Base-by-base conservation (phyloP, 2,888 invertebrate species). In the Mythimna lalbum region DNA sequence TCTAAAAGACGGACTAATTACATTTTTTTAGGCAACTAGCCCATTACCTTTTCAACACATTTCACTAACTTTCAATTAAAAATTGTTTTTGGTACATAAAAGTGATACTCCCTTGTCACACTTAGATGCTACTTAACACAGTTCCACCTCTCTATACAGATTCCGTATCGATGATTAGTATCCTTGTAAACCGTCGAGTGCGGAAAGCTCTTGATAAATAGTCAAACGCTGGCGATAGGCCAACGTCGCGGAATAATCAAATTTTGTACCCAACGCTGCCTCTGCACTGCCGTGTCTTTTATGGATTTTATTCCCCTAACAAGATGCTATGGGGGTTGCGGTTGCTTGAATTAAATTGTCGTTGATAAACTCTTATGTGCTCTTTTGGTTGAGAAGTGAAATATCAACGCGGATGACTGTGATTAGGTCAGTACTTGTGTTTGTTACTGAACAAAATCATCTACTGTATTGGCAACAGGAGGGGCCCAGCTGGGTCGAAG, bases 171-270 rank as follows among this genome's bases (percentile, higher is more conserved):
- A 94, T 94, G 94, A 95, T 95, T 95, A 94, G 94, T 93, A 93
- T 93, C 92, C 92, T 94, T 95, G 94, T 95, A 93, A 94, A 92
- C 91, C 92, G 93, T 92, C 92, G 92, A 86, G 91, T 89, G 90
- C 87, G 85, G 92, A 91, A 92, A 91, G 91, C 90, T 88, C 90
- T 92, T 95, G 94, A 95, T 96, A 95, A 95, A 95, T 95, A 95
- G 95, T 94, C 91, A 88, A 90, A 90, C 89, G 90, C 89, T 94
- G 95, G 95, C 95, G 95, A 94, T 95, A 95, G 95, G 94, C 95
- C 95, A 95, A 94, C 95, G 93, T 95, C 93, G 95, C 91, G 95
- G 94, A 95, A 95, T 96, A 95, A 96, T 95, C 95, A 94, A 95
- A 96, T 96, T 94, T 93, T 88, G 91, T 92, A 90, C 93, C 92